Evolutionary conservation across 2,888 invertebrate species (phyloP), one percentile per base, ranked within the genome.

Genomic region (Erpobdella octoculata): DNA sequence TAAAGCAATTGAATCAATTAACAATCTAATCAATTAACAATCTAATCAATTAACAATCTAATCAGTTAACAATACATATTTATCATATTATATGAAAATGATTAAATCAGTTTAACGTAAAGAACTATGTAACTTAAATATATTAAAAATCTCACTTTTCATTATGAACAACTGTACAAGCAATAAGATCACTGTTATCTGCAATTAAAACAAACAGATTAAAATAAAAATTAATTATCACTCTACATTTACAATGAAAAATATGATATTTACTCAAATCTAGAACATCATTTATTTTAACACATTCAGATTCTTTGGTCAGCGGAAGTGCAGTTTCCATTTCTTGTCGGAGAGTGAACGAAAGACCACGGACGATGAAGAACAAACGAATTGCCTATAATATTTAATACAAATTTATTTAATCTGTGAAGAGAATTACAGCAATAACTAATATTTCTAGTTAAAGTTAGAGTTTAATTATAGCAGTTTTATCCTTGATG

Each of bases 151-250:
- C 53, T 53, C 75, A 82, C 82, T 79, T 81, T 78, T 96, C 94
- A 81, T 92, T 91, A 79, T 89, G 89, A 35, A 93, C 88, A 46
- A 97, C 92, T 25, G 93, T 93, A 81, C 97, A 98, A 0, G 94
- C 93, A 80, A 97, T 93, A 74, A 98, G 86, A 85, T 98, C 97
- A 76, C 95, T 94, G 83, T 97, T 96, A 84, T 94, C 96, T 97
- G 79, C 28, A 79, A 79, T 62, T 37, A 75, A 73, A 31, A 46
- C 12, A n/a, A 15, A 15, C n/a, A 12, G n/a, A 41, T 41, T 41
- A 41, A 41, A 15, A 15, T 41, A 41, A 41, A 41, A 41, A 41
- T 12, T 15, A 41, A 41, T 41, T 15, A 41, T 15, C 46, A n/a
- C 46, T 41, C n/a, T n/a, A 41, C 12, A 41, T 41, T 15, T 41